Base-by-base conservation (phyloP, 2,113 vertebrate genomes). In the Prunella fulvescens region DNA sequence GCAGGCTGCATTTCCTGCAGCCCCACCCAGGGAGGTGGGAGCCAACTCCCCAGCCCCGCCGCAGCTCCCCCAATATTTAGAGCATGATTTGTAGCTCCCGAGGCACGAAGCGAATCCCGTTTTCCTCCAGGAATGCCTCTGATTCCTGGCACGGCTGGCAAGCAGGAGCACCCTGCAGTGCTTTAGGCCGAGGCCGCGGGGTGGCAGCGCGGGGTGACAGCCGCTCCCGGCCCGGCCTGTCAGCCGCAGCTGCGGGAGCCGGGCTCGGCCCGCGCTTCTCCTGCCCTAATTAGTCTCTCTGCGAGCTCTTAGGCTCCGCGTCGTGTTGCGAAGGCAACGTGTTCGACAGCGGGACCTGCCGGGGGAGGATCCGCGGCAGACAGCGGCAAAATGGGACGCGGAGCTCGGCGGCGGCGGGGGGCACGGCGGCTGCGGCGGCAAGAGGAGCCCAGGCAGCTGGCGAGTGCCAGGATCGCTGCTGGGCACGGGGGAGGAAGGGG, bases 211-310 rank as follows among this genome's bases (percentile, higher is more conserved):
- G 4, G 47, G 47, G 44, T 58, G 94, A 86, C 82, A 31, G 73
- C 60, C 24, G 54, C 66, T 92, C 20, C 8, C 3, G 94, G 96
- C 37, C 37, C 26, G 40, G 95, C 93, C 96, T 97, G 98, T 98
- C 98, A 98, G 94, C 97, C 9, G 8, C 37, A 37, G 37, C 37
- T 37, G 37, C 37, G 37, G 37, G 37, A 37, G 37, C 96, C 40
- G 97, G 95, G 88, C 94, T 94, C 97, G 94, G 65, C 90, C 96
- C 95, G 96, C 93, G 48, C 91, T 97, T 97, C 97, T 96, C 96
- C 92, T 92, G 88, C 97, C 86, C 93, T 98, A 98, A 98, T 98
- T 98, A 98, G 98, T 98, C 97, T 98, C 98, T 97, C 97, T 97
- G 97, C 97, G 98, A 97, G 72, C 96, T 98, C 97, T 97, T 95